Evolutionary conservation across 2,888 invertebrate species (phyloP), one percentile per base, ranked within the genome.

Genomic region (Patella ulyssiponensis): DNA sequence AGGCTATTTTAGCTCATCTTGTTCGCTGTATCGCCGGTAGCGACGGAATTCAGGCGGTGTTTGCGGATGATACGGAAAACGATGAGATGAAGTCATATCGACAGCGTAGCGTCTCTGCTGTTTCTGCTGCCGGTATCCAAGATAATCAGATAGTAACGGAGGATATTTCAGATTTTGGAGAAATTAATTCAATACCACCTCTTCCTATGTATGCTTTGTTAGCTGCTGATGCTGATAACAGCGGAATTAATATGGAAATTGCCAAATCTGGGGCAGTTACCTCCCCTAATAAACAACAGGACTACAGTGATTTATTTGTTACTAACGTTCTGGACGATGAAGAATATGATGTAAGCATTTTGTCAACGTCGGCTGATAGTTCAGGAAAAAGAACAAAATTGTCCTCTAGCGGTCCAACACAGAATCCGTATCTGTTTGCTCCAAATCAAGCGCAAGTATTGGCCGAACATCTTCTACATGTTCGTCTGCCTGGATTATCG

Each of bases 121-220:
- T 85, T 2, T 86, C 86, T 3, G 79, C 85, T 27, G 78, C 79
- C 70, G 75, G 72, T 14, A 81, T 82, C 14, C 78, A 80, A 15
- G 84, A 82, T 58, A 73, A 71, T 15, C 53, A 33, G 12, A 33
- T 54, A 7, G 17, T 75, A 53, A 75, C 44, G 0, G 75, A 74
- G 11, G 78, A 78, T 15, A 52, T 78, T 17, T 58, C 70, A 3
- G 58, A 53, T 44, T 51, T 73, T 73, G 84, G 82, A 33, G 99
- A 99, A 92, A 96, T 99, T 79, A 96, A 96, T 2, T 97, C 98
- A n/a, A 98, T 99, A 84, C 98, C 99, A 0, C 98, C 99, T 0
- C 93, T 99, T 75, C 99, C 99, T 0, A 93, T 99, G 27, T 99
- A 98, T 96, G 98, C 98, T 3, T 93, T 99, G 1, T 93, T 99